Evolutionary conservation across 2,888 invertebrate species (phyloP).

Genomic region (Lasioglossum malachurum): DNA sequence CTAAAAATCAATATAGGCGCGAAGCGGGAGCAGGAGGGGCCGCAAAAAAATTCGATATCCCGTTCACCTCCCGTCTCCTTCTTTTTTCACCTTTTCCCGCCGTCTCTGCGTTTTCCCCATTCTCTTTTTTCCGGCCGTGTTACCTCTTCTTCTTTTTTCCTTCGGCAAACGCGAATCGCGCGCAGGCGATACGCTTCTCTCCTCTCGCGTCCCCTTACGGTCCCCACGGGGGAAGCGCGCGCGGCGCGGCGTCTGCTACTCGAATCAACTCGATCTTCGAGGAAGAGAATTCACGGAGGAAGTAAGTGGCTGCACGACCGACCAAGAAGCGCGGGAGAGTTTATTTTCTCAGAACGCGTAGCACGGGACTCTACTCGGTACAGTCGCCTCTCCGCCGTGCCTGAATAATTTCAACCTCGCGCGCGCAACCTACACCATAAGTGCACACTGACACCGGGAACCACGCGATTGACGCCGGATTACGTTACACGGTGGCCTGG

Average conservation of each 20-base stretch:
- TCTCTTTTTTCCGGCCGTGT: conserved; percentile 13
- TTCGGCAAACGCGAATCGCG: conserved; percentile 57
- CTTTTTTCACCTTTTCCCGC: conserved; percentile 41
- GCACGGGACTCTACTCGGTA: conserved; percentile 42
- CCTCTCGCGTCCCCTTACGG: conserved; percentile 32
- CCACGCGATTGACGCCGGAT: conserved; percentile 39
- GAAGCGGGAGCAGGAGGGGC: conserved; percentile 64
- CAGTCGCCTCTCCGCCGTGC: conserved; percentile 49
- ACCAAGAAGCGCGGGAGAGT: conserved; percentile 70
- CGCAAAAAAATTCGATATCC: conserved; percentile 72
- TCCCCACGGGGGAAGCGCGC: conserved; percentile 33
- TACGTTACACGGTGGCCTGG: conserved; percentile 31
- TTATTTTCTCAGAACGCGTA: conserved; percentile 73
- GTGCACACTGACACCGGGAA: conserved; percentile 30
- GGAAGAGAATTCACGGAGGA: conserved; percentile 63
- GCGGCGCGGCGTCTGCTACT: conserved; percentile 30
- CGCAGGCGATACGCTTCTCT: conserved; percentile 46
- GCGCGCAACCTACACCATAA: conserved; percentile 49
- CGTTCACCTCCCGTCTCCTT: conserved; percentile 59
- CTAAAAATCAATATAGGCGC: conserved; percentile 80
- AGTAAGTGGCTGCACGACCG: conserved; percentile 52
- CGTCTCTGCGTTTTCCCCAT: conserved; percentile 24
- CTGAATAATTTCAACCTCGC: conserved; percentile 67
- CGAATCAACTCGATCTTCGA: conserved; percentile 66
- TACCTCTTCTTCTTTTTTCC: conserved; percentile 19